Evolutionary conservation across 92 coral and sea anemone genomes (phyloP), one percentile per base, ranked within the genome.

Genomic region (Chrysogorgia sp.): DNA sequence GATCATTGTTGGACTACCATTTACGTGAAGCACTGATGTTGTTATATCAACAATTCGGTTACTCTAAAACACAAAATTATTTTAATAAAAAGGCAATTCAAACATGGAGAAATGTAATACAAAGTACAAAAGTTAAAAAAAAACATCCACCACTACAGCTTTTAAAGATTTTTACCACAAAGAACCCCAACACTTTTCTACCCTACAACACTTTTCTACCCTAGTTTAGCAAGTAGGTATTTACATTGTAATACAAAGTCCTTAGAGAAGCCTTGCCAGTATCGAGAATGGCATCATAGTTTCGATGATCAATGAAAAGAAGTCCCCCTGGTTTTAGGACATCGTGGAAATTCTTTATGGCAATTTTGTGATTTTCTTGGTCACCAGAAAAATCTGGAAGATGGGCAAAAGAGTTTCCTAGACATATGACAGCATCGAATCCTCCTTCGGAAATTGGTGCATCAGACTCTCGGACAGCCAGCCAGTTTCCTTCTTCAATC

Each of bases 321-420:
- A 88, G 77, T 0, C 98, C 98, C 10, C 98, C 98, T 70, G 98
- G 97, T 77, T 83, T 92, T 59, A 94, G 64, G 37, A 67, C 82
- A 41, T 94, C 97, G 70, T 86, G 83, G 80, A 94, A 94, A 76
- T 94, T 94, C 14, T 82, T 67, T 24, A 94, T 79, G 10, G 98
- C 98, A 67, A 86, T 57, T 58, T 87, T 88, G 83, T 94, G 98
- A 83, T 85, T 94, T 67, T 76, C 75, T 29, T 89, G 81, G 56
- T 91, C 97, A 31, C 97, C 96, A 32, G 53, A 63, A 62, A 89
- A 88, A 69, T 94, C 96, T 33, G 98, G 98, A 41, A 94, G 81
- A 69, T 94, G 98, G 31, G 98, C 97, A 86, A 94, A 94, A 34
- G 98, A 94, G 68, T 94, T 94, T 22, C 98, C 98, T 23, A 94